Evolutionary conservation across 2,113 vertebrate genomes (phyloP), one percentile per base, ranked within the genome.

Genomic region (Kryptolebias marmoratus): DNA sequence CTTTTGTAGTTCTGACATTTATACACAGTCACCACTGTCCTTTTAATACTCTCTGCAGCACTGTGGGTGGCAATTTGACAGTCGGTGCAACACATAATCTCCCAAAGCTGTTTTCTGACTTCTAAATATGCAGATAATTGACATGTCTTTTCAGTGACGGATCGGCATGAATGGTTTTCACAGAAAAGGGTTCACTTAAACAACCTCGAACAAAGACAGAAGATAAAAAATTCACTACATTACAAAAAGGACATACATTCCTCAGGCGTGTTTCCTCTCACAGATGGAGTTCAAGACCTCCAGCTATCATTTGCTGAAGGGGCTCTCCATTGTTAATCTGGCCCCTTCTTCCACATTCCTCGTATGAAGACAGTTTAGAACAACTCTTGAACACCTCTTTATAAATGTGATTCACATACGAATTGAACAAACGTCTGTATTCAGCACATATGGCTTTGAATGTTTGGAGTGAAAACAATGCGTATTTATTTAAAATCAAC

Each of bases 241-340:
- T 58, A 76, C 68, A 72, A 60, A 74, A 75, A 12, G 44, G 39
- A 78, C 52, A 73, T 68, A 87, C 63, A 62, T 36, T 75, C 88
- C 83, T 67, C 28, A 16, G 87, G 90, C 88, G 39, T 79, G 66
- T 82, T 80, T 88, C 86, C 87, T 63, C 64, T 78, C 80, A 72
- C 90, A 92, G 88, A 91, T 91, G 89, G 90, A 49, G 63, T 16
- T 8, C 8, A 75, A 49, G 75, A 67, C 84, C 84, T 64, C 77
- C 68, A 74, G 87, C 76, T 59, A 54, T 81, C 61, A 72, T 71
- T 73, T 62, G 77, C 86, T 71, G 2, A 36, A 70, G 76, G 86
- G 81, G 5, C 67, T 54, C 79, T 81, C 56, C 64, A 72, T 68
- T 82, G 49, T 67, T 73, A 16, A 64, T 66, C 52, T 14, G n/a